Percentiles rank a stretch among this genome's conserved stretches.
These are phyloP conservation scores for Onychostruthus taczanowskii DNA, from an alignment of 2,113 vertebrate species.

Conservation along the genomic window DNA sequence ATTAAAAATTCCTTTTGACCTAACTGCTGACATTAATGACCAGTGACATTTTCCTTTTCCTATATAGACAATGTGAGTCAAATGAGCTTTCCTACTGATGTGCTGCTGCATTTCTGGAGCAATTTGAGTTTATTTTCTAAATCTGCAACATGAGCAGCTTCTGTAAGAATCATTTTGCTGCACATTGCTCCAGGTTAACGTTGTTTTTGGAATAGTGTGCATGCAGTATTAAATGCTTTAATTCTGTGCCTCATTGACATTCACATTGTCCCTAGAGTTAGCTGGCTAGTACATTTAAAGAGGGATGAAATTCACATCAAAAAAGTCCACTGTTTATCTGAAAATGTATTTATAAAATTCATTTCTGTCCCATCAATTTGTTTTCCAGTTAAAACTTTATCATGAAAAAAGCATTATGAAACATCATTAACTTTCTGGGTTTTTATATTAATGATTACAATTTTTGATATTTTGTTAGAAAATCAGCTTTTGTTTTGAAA, in stretches of 20 bases:
- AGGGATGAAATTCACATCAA: background rate
- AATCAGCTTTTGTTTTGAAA: background rate
- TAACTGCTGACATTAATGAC: background rate
- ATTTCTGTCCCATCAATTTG: background rate
- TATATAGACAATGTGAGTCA: background rate
- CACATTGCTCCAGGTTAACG: background rate
- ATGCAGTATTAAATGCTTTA: background rate
- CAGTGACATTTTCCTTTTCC: background rate
- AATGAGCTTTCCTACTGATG: background rate
- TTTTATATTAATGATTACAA: background rate
- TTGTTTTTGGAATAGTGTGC: background rate
- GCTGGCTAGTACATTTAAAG: background rate
- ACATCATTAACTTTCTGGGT: background rate
- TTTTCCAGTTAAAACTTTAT: background rate
- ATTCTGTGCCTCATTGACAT: background rate
- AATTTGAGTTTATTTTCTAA: background rate
- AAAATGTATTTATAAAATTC: background rate
- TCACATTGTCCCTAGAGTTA: background rate
- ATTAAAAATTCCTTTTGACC: background rate
- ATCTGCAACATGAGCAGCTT: background rate
- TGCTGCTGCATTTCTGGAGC: background rate
- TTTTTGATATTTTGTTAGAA: background rate
- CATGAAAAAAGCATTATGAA: background rate
- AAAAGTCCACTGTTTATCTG: background rate
- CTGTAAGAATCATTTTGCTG: background rate